Evolutionary conservation across 2,797 vertebrate species (phyloP).

Genomic region (Coreius guichenoti): DNA sequence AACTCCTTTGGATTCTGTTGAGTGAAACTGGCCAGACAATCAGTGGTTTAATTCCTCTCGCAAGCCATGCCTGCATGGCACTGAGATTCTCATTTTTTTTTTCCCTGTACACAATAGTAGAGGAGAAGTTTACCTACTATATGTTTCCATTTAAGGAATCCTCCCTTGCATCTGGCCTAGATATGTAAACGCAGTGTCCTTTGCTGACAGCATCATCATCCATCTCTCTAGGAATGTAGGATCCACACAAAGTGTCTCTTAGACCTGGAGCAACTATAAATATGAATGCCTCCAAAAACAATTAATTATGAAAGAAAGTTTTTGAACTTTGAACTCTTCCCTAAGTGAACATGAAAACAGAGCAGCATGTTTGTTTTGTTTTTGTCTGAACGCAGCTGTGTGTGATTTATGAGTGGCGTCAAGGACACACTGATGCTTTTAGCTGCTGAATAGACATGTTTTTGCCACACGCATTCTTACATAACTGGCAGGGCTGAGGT

Average conservation of each 20-base stretch:
- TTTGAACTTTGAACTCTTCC: neutral
- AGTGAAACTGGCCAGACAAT: neutral
- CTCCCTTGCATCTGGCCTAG: constrained; percentile 26
- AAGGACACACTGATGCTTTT: constrained; percentile 16
- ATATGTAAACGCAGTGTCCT: constrained; percentile 54
- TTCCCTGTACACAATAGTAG: constrained; percentile 3
- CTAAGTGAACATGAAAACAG: neutral
- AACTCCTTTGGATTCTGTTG: neutral
- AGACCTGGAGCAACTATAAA: constrained; percentile 23
- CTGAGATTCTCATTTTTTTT: neutral
- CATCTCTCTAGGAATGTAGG: constrained; percentile 43
- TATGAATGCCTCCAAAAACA: constrained; percentile 8
- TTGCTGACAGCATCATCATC: constrained; percentile 33
- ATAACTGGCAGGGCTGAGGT: neutral
- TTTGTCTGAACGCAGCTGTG: neutral
- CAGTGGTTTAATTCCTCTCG: constrained; percentile 15
- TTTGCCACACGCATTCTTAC: neutral
- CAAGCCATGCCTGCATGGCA: constrained; percentile 25
- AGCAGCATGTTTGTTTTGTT: neutral
- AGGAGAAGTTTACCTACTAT: constrained; percentile 22
- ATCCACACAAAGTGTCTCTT: constrained; percentile 8
- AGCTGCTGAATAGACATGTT: constrained; percentile 6
- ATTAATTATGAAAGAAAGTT: constrained; percentile 18
- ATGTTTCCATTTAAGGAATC: constrained; percentile 58
- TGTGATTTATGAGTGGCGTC: constrained; percentile 1